phyloP scores from a whole-genome alignment of 2,113 vertebrate species.

The Caranx ignobilis region DNA sequence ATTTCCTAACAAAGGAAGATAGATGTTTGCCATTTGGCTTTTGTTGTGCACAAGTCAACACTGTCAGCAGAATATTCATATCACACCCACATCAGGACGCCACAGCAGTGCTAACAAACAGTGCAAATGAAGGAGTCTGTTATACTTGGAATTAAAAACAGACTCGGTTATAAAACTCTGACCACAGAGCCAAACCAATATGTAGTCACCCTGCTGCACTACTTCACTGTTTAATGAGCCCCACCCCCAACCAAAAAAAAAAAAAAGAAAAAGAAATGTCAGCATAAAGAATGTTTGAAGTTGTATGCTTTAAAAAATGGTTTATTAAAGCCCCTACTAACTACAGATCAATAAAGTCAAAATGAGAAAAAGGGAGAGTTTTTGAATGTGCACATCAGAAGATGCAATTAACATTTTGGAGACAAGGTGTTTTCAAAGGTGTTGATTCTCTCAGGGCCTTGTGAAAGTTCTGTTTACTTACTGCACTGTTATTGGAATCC shows the following conservation, averaged over 20 bases:
- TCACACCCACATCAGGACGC: neutral
- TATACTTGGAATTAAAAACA: slow-evolving; percentile 5
- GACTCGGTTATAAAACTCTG: neutral
- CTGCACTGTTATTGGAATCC: slow-evolving; percentile 19
- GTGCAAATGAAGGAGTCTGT: neutral
- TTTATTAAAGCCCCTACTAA: neutral
- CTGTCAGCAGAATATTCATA: slow-evolving; percentile 16
- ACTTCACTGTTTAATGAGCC: neutral
- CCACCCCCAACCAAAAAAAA: neutral
- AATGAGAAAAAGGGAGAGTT: neutral
- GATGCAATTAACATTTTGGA: slow-evolving; percentile 10
- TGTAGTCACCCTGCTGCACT: neutral
- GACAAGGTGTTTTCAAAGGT: slow-evolving; percentile 17
- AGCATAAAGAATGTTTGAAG: slow-evolving; percentile 1
- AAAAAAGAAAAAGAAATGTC: neutral
- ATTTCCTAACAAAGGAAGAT: too few species aligned
- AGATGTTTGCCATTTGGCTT: too few species aligned
- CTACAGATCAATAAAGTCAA: slow-evolving; percentile 2
- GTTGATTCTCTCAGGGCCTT: neutral
- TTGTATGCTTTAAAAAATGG: neutral
- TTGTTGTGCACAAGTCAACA: too few species aligned
- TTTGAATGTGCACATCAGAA: neutral
- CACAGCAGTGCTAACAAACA: neutral
- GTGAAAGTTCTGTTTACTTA: slow-evolving; percentile 8
- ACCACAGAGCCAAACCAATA: neutral